These are phyloP conservation scores for Tangara arthus DNA, from an alignment of 2,797 vertebrate species.

Conservation along the genomic window DNA sequence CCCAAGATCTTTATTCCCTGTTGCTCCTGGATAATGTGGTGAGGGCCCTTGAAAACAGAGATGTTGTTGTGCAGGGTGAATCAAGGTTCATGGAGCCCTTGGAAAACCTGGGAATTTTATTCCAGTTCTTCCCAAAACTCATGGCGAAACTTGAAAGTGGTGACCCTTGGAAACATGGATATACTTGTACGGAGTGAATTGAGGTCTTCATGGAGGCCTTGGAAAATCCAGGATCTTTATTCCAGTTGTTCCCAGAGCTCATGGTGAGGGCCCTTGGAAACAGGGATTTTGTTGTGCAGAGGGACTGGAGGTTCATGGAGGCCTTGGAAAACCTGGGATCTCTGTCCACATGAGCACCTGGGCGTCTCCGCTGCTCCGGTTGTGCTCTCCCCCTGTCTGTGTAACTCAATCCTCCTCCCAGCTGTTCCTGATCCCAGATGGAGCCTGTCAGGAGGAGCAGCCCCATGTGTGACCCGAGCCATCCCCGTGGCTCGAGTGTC, in stretches of 20 bases:
- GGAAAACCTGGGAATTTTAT: not conserved
- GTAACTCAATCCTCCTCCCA: not conserved
- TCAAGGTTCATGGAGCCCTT: not conserved
- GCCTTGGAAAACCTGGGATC: not conserved
- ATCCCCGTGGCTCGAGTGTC: not conserved
- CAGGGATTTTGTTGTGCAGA: not conserved
- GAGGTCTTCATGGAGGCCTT: not conserved
- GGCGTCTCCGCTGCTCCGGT: not conserved
- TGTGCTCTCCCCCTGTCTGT: rapidly evolving
- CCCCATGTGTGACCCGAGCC: not conserved
- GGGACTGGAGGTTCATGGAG: rapidly evolving
- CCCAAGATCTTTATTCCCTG: not conserved
- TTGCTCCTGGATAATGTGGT: not conserved
- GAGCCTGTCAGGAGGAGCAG: not conserved
- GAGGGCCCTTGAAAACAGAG: not conserved
- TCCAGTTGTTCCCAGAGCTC: not conserved
- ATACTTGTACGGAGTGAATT: not conserved
- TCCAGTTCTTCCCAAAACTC: not conserved
- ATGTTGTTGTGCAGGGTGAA: not conserved
- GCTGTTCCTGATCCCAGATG: conserved; percentile 2
- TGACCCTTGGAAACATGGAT: not conserved
- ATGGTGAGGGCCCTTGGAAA: not conserved
- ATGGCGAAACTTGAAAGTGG: not conserved
- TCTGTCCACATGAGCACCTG: not conserved
- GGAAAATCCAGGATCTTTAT: not conserved